Evolutionary conservation across 2,113 vertebrate species (phyloP).

Genomic region (Heteronetta atricapilla): DNA sequence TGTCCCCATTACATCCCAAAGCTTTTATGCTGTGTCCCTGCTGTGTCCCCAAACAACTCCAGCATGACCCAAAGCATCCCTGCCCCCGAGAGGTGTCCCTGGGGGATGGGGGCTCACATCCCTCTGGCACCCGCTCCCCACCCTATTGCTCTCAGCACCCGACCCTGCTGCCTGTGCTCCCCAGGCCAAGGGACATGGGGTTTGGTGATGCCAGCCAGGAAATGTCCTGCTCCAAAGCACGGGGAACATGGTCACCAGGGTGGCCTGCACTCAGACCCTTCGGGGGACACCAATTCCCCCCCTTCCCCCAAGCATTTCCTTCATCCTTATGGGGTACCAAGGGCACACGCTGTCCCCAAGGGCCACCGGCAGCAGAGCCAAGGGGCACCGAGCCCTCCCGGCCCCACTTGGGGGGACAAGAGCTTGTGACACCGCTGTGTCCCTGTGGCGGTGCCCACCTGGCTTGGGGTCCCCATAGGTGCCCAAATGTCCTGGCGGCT

Average conservation of each 20-base stretch:
- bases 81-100: not conserved
- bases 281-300: fast-evolving
- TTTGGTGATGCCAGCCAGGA: not conserved
- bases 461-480: not conserved
- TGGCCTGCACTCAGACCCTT: not conserved
- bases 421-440: not conserved
- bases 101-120: fast-evolving
- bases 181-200: not conserved
- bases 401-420: too few species aligned
- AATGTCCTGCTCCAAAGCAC: not conserved
- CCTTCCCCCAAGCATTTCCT: not conserved
- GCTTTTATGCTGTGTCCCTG: not conserved
- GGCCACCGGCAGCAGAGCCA: not conserved
- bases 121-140: not conserved
- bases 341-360: not conserved
- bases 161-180: fast-evolving
- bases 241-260: fast-evolving
- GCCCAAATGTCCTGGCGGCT: fast-evolving
- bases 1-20: not conserved
- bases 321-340: fast-evolving
- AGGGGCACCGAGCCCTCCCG: not conserved
- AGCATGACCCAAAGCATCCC: not conserved
- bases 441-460: not conserved
- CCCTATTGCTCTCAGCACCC: fast-evolving
- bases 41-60: not conserved